Conservation (phyloP, 2,797 vertebrate species). For the Esox lucius region DNA sequence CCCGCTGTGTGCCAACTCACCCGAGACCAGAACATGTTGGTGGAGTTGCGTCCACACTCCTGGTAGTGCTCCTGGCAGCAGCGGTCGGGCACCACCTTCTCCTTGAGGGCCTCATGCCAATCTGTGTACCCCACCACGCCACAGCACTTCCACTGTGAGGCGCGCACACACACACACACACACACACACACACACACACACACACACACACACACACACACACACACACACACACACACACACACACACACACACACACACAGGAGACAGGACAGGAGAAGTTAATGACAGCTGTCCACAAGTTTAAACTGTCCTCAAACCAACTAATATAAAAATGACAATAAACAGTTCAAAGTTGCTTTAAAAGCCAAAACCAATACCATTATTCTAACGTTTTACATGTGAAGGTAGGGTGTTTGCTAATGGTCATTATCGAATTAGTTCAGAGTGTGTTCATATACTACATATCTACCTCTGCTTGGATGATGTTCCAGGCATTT, state of each 20-base stretch:
- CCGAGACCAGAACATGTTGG: slow-evolving; percentile 88
- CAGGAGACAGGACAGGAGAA: slow-evolving; percentile 7
- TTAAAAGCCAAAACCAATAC: not conserved
- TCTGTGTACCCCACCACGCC: slow-evolving; percentile 92
- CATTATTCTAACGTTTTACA: not conserved
- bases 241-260: not conserved
- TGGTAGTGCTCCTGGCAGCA: slow-evolving; percentile 97
- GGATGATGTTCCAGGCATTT: slow-evolving; percentile 99
- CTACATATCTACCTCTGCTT: slow-evolving; percentile 85
- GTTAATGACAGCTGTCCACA: slow-evolving; percentile 12
- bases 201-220: not conserved
- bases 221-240: slow-evolving; percentile 16
- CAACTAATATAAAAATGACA: slow-evolving; percentile 26
- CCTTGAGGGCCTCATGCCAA: slow-evolving; percentile 90
- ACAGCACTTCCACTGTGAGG: slow-evolving; percentile 91
- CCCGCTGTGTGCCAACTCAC: slow-evolving; percentile 71
- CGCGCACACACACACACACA: slow-evolving; percentile 1
- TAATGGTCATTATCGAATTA: not conserved
- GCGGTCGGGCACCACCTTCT: slow-evolving; percentile 91
- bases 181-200: slow-evolving; percentile 15
- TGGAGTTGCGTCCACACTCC: slow-evolving; percentile 89
- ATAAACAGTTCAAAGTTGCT: slow-evolving; percentile 14
- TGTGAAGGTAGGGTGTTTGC: not conserved
- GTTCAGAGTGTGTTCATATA: not conserved
- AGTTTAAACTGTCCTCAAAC: slow-evolving; percentile 15